Evolutionary conservation across 53 echinoderm and acorn worm genomes (phyloP).

Genomic region (Apostichopus leukothele): DNA sequence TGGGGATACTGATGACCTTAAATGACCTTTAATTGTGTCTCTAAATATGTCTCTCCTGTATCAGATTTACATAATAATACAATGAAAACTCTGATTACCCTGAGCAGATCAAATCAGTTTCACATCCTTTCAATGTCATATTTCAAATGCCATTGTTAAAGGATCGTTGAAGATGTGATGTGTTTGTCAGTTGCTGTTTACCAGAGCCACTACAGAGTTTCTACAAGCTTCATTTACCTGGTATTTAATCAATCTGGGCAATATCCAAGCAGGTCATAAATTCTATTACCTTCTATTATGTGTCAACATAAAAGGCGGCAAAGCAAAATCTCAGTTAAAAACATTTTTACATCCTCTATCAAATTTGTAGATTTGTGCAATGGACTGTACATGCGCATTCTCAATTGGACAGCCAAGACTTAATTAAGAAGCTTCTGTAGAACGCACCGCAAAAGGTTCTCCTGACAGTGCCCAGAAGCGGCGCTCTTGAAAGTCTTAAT

Average conservation of each 20-base stretch:
- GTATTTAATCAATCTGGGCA: constrained; percentile 7
- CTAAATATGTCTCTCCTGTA: too few species aligned
- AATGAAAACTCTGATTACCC: too few species aligned
- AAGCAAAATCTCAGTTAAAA: constrained; percentile 11
- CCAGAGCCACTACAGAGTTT: not conserved
- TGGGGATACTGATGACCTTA: too few species aligned
- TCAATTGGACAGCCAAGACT: not conserved
- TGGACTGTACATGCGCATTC: not conserved
- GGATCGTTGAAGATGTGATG: too few species aligned
- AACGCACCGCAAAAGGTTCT: not conserved
- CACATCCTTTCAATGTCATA: too few species aligned
- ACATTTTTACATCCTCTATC: not conserved
- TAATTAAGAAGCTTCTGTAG: not conserved
- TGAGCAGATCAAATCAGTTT: too few species aligned
- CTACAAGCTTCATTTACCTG: not conserved
- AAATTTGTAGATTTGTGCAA: not conserved
- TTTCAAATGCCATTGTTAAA: too few species aligned
- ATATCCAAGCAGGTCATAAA: not conserved
- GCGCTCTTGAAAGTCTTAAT: not conserved
- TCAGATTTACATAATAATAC: too few species aligned
- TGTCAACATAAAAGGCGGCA: constrained; percentile 33
- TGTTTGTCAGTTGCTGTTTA: not conserved
- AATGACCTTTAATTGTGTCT: too few species aligned
- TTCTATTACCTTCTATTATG: constrained; percentile 13
- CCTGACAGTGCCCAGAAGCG: too few species aligned